Base-by-base conservation (phyloP, 2,113 vertebrate genomes). In the Noturus placidus region DNA sequence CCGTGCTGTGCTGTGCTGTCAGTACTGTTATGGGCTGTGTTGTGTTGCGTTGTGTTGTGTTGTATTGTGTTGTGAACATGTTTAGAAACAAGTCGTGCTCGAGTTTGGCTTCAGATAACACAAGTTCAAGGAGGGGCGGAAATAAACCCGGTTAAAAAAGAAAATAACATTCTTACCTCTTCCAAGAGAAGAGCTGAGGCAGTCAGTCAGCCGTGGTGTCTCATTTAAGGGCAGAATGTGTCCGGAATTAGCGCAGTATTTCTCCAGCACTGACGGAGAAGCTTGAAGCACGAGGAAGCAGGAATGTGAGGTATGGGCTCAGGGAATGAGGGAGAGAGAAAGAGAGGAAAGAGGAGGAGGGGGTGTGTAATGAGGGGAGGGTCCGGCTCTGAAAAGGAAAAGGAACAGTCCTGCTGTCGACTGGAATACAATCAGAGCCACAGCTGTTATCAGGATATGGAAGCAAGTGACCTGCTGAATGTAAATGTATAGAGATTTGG, bases 261-360 rank as follows among this genome's bases (percentile, higher is more conserved):
- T 91, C 90, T 87, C 90, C 90, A 90, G 86, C 90, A 92, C 91
- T 93, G 89, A 89, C 90, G 77, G 69, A 91, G 94, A 91, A 82
- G 93, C 85, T 92, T 93, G 93, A 93, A 93, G 93, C 91, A 92
- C 91, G 88, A 94, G 92, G 93, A 93, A 92, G 93, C 91, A 94
- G 94, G 95, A 96, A 96, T 96, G 92, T 94, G 91, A 94, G 94
- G 95, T 95, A 96, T 96, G 94, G 93, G 91, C 93, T 91, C 91
- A 93, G 94, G 93, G 91, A 92, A 92, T 87, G 89, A 88, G 79
- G 74, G 90, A 90, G 86, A 87, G 91, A 92, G 89, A 90, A 89
- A 85, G 89, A 87, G 89, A 88, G 92, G 87, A 86, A 90, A 88
- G 80, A 91, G 90, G 87, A 92, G 93, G 87, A 92, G 92, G 90